Conservation (phyloP, 2,888 invertebrate genomes). For the Ormyrus labotus region DNA sequence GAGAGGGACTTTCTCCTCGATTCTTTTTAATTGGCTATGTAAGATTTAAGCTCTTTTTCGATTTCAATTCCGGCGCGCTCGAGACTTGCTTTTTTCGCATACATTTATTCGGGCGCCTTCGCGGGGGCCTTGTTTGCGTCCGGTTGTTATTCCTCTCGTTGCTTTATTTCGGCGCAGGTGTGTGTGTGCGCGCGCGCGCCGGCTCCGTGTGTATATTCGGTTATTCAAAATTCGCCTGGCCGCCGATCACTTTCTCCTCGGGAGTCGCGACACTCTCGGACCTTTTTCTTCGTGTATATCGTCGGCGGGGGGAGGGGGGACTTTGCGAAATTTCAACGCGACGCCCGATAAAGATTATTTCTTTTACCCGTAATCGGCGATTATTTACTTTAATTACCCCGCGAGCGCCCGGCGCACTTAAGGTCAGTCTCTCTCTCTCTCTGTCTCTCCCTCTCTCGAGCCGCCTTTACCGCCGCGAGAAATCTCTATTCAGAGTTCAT, state of each 20-base stretch:
- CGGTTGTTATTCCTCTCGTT: constrained; percentile 3
- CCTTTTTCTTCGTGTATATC: constrained; percentile 20
- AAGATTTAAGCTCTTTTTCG: constrained; percentile 28
- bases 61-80: neutral
- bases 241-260: constrained; percentile 40
- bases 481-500: constrained; percentile 1
- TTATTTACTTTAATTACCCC: too few species aligned
- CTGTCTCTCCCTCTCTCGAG: too few species aligned
- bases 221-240: constrained; percentile 43
- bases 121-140: constrained; percentile 22
- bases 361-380: too few species aligned
- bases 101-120: constrained; percentile 3
- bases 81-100: too few species aligned
- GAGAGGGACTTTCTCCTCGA: constrained; percentile 41
- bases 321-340: constrained; percentile 22
- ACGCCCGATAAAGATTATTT: too few species aligned
- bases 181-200: neutral
- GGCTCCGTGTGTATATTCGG: neutral
- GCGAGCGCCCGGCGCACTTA: neutral
- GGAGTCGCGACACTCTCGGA: neutral
- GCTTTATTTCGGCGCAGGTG: neutral
- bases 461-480: too few species aligned
- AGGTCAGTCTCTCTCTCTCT: neutral
- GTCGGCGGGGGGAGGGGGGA: too few species aligned
- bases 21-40: constrained; percentile 47